phyloP scores from a whole-genome alignment of 2,113 vertebrate species.

The Pollachius pollachius region DNA sequence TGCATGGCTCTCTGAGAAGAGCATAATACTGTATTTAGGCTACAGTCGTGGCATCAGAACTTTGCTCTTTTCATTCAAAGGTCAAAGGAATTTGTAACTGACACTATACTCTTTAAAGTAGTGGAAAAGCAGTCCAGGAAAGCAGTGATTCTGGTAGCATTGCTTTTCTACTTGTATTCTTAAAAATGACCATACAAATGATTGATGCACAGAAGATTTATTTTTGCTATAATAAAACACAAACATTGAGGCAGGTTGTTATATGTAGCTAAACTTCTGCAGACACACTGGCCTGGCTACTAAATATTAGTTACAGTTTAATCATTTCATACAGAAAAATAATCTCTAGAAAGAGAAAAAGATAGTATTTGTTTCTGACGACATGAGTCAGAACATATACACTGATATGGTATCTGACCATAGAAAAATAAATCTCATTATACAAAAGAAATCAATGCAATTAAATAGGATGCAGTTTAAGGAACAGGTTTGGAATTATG shows the following conservation, averaged over 20 bases:
- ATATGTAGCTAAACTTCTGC: constrained; percentile 71
- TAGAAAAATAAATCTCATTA: constrained; percentile 71
- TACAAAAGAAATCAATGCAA: constrained; percentile 40
- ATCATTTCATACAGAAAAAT: constrained; percentile 70
- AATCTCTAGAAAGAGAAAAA: constrained; percentile 46
- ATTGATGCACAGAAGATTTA: background rate
- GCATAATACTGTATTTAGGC: no score
- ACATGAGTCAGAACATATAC: constrained; percentile 77
- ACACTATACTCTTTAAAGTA: no score
- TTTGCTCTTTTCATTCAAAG: no score
- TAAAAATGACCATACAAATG: background rate
- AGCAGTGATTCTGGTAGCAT: no score
- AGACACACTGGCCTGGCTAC: constrained; percentile 80
- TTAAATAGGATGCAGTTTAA: constrained; percentile 18
- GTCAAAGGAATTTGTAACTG: no score
- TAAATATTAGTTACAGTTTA: constrained; percentile 77
- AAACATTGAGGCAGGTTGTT: constrained; percentile 23
- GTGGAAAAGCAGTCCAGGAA: no score
- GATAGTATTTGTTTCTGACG: constrained; percentile 46
- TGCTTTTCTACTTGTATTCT: background rate
- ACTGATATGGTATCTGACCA: constrained; percentile 77
- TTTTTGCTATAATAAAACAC: constrained; percentile 47
- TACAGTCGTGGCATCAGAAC: no score
- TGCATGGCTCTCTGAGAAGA: no score
- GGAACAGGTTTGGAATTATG: constrained; percentile 1